Base-by-base conservation (phyloP, 2,888 invertebrate species). In the Gortyna flavago region DNA sequence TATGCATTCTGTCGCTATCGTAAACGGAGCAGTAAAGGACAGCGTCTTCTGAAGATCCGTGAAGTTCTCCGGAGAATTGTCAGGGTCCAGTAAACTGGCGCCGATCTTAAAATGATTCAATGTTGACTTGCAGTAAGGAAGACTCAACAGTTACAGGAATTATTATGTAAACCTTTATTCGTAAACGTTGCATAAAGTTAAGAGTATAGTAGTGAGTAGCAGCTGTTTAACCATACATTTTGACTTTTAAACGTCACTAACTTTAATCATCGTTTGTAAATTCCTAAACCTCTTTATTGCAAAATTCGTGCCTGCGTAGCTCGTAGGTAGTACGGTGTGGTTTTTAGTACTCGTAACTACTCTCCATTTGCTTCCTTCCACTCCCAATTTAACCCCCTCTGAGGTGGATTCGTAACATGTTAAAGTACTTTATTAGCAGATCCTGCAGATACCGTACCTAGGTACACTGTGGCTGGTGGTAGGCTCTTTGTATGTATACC, bases 81-180 rank as follows among this genome's bases (percentile, higher is more conserved):
- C 97, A 2, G 97, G 95, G 35, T 95, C 93, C 66, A 97, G 71
- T 1, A 97, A 90, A 89, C 94, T 93, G 29, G 92, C 94, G 2
- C 94, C 97, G 51, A 97, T 93, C 95, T 96, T 86, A 44, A 78
- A 32, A 54, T 67, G 4, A 57, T 35, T 16, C 32, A 64, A 68
- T 54, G 16, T 35, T 64, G n/a, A 8, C 8, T n/a, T 21, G 48
- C 38, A n/a, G 6, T 51, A 57, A 16, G 2, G 48, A 51, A 51
- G 54, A 54, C n/a, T n/a, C 54, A n/a, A n/a, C n/a, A n/a, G n/a
- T n/a, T 54, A 62, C 11, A 32, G 6, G 6, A 62, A 32, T 62
- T 11, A 6, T 32, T 62, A 32, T 21, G 13, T 16, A 35, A 62
- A 25, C 13, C 57, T 41, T 51, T 51, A 51, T 51, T 51, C 21